Conservation (phyloP, 1,140 invertebrate species). For the Zaprionus kolodkinae region DNA sequence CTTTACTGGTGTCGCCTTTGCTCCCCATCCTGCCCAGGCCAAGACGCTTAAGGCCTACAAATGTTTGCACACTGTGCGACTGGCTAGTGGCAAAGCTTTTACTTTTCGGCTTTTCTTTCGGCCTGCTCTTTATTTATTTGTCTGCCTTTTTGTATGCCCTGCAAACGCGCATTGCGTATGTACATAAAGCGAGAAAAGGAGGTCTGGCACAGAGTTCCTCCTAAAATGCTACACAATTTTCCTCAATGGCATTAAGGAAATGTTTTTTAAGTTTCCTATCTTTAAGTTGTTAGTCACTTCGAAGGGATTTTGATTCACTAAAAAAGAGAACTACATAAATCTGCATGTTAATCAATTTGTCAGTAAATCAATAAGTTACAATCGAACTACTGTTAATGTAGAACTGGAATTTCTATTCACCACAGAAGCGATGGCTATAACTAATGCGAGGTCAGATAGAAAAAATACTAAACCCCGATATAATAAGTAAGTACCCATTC, state of each 20-base stretch:
- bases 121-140: conserved; percentile 51
- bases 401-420: not conserved
- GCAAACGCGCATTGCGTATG: conserved; percentile 11
- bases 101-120: conserved; percentile 79
- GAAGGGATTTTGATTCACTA: not conserved
- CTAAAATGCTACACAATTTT: not conserved
- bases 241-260: conserved; percentile 2
- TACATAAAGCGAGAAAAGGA: not conserved
- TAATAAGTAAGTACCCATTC: not conserved
- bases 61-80: conserved; percentile 77
- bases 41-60: conserved; percentile 49
- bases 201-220: not conserved
- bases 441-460: no score
- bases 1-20: conserved; percentile 16
- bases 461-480: no score
- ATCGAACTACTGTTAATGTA: no score
- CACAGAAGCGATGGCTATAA: no score
- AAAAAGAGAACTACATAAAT: not conserved
- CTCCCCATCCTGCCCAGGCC: conserved; percentile 14
- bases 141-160: conserved; percentile 38
- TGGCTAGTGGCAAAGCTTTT: conserved; percentile 64
- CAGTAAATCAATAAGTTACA: no score
- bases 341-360: no score
- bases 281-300: not conserved
- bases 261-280: not conserved